Conservation (phyloP, 2,888 invertebrate species). For the Micoletzkya japonica region DNA sequence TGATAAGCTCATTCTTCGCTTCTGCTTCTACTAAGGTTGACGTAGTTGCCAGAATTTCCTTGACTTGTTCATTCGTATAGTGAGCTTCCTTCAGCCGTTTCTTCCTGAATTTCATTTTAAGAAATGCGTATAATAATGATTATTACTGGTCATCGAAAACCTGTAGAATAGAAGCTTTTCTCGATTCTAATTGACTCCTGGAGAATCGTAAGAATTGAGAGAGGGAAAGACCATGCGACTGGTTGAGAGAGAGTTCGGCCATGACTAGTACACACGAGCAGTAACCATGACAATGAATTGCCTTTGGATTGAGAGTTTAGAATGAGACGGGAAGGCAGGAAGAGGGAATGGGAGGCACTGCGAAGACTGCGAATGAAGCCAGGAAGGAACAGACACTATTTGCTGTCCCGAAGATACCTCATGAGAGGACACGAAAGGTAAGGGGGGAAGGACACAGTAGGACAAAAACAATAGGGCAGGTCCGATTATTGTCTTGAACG, state of each 20-base stretch:
- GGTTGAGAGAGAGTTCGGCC: constrained; percentile 24
- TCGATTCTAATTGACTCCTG: constrained; percentile 13
- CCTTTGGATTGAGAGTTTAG: too few relatives aligned
- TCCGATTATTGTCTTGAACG: too few relatives aligned
- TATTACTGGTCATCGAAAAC: constrained; percentile 16
- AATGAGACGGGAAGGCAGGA: too few relatives aligned
- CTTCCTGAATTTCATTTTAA: background rate
- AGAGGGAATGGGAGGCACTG: too few relatives aligned
- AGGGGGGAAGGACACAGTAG: too few relatives aligned
- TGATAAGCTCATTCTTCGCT: constrained; percentile 20
- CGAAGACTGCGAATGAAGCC: too few relatives aligned
- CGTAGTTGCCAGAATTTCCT: background rate
- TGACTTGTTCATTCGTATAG: constrained; percentile 22
- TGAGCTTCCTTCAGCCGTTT: constrained; percentile 21
- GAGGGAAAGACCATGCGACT: constrained; percentile 19
- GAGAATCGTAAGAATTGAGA: constrained; percentile 18
- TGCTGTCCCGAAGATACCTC: too few relatives aligned
- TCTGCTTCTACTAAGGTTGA: constrained; percentile 10
- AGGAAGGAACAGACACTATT: too few relatives aligned
- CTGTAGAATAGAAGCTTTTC: constrained; percentile 8
- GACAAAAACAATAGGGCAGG: too few relatives aligned
- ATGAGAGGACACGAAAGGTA: too few relatives aligned
- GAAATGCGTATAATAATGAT: background rate
- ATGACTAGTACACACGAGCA: background rate
- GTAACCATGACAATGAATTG: too few relatives aligned